Evolutionary conservation across 1,140 invertebrate species (phyloP).

Genomic region (Rhizoglyphus robini): DNA sequence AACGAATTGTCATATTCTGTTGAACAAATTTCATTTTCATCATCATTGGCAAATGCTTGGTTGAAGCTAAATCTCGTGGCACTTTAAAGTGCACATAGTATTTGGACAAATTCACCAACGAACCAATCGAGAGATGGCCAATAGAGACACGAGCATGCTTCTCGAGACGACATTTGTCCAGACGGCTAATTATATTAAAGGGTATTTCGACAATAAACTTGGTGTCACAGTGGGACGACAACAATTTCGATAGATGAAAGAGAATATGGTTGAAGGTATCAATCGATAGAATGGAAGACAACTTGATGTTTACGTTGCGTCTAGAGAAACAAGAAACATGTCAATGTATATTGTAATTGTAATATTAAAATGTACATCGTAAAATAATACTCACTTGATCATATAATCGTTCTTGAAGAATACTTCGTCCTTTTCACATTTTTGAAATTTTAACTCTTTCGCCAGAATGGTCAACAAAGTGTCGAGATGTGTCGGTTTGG

Average conservation of each 20-base stretch:
- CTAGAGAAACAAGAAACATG: background rate
- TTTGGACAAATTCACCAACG: background rate
- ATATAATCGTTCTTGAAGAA: background rate
- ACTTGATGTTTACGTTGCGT: background rate
- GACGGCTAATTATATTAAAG: conserved; percentile 1
- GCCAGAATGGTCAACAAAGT: background rate
- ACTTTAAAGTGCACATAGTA: background rate
- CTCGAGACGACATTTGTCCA: background rate
- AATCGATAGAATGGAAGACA: background rate
- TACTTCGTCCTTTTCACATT: background rate
- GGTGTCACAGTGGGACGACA: background rate
- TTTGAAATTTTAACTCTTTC: background rate
- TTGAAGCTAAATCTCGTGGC: background rate
- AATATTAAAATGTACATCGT: background rate
- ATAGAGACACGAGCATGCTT: background rate
- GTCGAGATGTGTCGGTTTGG: no score
- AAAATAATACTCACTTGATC: background rate
- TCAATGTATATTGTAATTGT: background rate
- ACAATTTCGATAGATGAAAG: background rate
- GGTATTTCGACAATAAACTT: conserved; percentile 5
- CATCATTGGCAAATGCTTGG: background rate
- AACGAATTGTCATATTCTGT: no score
- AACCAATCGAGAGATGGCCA: background rate
- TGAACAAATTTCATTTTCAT: background rate
- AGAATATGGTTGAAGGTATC: background rate